Evolutionary conservation across 2,888 invertebrate genomes (phyloP).

Genomic region (Mythimna impura): DNA sequence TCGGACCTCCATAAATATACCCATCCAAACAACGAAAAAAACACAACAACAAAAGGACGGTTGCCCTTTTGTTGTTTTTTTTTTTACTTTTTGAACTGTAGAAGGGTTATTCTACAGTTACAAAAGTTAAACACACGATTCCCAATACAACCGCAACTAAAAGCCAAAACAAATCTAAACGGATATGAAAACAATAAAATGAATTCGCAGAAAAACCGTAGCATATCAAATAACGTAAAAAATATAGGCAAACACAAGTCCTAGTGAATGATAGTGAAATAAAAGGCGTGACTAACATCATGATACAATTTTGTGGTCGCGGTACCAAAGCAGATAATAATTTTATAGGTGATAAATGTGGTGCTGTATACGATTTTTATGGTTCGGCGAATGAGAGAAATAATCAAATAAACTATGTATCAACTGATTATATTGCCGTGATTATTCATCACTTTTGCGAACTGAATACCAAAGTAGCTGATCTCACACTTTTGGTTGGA

Average conservation of each 20-base stretch:
- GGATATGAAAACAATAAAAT: slow-evolving; percentile 68
- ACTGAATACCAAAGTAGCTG: slow-evolving; percentile 21
- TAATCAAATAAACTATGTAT: slow-evolving; percentile 39
- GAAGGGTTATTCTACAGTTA: slow-evolving; percentile 4
- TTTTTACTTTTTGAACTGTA: too few relatives aligned
- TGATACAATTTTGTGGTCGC: slow-evolving; percentile 80
- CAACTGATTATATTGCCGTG: slow-evolving; percentile 29
- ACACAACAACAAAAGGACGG: not conserved
- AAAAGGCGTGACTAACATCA: slow-evolving; percentile 80
- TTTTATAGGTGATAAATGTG: slow-evolving; percentile 62
- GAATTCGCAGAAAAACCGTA: slow-evolving; percentile 75
- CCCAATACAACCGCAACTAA: slow-evolving; percentile 40
- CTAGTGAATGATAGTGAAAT: slow-evolving; percentile 74
- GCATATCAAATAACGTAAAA: slow-evolving; percentile 67
- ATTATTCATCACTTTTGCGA: slow-evolving; percentile 42
- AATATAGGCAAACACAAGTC: slow-evolving; percentile 35
- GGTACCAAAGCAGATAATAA: slow-evolving; percentile 53
- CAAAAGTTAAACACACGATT: slow-evolving; percentile 11
- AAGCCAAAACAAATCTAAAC: slow-evolving; percentile 54
- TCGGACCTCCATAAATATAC: not conserved
- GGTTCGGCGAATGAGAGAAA: slow-evolving; percentile 74
- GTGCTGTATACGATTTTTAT: slow-evolving; percentile 73
- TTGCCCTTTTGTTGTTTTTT: too few relatives aligned
- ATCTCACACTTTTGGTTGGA: not conserved
- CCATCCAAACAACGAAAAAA: not conserved